phyloP scores from a whole-genome alignment of 2,888 invertebrate genomes.

The Callosobruchus maculatus region DNA sequence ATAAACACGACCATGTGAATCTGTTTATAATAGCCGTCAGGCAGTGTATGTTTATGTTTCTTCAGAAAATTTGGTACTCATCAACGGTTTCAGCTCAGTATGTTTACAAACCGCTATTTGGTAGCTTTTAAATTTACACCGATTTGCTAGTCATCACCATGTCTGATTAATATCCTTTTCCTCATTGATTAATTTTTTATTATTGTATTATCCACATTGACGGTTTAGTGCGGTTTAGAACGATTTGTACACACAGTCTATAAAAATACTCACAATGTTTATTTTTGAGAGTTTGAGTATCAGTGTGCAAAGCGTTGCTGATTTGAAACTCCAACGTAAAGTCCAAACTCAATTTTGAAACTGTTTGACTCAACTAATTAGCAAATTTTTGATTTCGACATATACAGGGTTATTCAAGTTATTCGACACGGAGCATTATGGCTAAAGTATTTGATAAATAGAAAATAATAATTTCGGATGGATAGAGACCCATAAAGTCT shows the following conservation, averaged over 20 bases:
- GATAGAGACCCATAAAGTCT: no score
- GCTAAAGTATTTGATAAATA: no score
- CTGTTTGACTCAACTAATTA: no score
- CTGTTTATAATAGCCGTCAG: slow-evolving; percentile 43
- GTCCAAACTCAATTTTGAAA: no score
- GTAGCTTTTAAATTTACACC: slow-evolving; percentile 35
- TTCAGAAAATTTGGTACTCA: slow-evolving; percentile 45
- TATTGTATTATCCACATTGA: neutral
- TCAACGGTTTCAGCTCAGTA: slow-evolving; percentile 42
- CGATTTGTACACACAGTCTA: neutral
- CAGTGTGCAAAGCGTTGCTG: neutral
- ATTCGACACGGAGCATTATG: no score
- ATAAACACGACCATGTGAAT: slow-evolving; percentile 44
- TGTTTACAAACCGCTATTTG: slow-evolving; percentile 42
- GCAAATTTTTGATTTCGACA: no score
- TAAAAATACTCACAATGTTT: neutral
- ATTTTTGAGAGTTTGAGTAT: neutral
- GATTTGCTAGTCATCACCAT: slow-evolving; percentile 24
- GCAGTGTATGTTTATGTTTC: slow-evolving; percentile 40
- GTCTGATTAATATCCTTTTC: slow-evolving; percentile 17
- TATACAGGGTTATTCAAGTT: no score
- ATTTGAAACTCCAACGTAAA: neutral
- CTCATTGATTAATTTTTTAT: slow-evolving; percentile 6
- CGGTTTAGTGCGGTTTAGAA: no score
- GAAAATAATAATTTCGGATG: no score